Percentiles rank a stretch among this genome's conserved stretches.
These are phyloP conservation scores for Rhea americana DNA, from an alignment of 2,113 vertebrate species.

Conservation along the genomic window DNA sequence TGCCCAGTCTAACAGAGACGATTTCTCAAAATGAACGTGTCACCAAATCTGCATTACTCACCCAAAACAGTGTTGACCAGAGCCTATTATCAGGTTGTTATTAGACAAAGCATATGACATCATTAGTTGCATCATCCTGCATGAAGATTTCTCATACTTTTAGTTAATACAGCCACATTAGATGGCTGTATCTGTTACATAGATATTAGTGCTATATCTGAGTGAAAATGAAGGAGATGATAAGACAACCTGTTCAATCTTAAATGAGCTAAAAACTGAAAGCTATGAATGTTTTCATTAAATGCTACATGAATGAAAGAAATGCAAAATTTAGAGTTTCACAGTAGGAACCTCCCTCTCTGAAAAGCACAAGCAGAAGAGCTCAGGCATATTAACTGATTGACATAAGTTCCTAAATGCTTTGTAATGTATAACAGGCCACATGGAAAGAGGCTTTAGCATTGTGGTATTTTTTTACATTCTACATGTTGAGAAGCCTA, in stretches of 20 bases:
- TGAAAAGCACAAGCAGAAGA: background rate
- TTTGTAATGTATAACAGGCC: slow-evolving; percentile 1
- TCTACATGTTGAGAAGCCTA: background rate
- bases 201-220: background rate
- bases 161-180: background rate
- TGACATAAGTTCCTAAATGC: background rate
- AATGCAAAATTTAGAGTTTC: background rate
- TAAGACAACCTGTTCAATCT: background rate
- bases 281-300: background rate
- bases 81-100: background rate
- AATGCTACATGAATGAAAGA: background rate
- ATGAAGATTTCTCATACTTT: background rate
- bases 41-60: background rate
- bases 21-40: background rate
- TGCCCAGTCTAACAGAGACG: background rate
- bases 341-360: background rate
- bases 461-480: background rate
- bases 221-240: background rate
- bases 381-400: background rate
- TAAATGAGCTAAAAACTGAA: background rate
- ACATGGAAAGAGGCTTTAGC: background rate
- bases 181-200: background rate
- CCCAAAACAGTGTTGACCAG: background rate
- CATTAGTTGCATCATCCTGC: background rate
- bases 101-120: background rate